Conservation (phyloP, 2,113 vertebrate species). For the Pampusana beccarii region DNA sequence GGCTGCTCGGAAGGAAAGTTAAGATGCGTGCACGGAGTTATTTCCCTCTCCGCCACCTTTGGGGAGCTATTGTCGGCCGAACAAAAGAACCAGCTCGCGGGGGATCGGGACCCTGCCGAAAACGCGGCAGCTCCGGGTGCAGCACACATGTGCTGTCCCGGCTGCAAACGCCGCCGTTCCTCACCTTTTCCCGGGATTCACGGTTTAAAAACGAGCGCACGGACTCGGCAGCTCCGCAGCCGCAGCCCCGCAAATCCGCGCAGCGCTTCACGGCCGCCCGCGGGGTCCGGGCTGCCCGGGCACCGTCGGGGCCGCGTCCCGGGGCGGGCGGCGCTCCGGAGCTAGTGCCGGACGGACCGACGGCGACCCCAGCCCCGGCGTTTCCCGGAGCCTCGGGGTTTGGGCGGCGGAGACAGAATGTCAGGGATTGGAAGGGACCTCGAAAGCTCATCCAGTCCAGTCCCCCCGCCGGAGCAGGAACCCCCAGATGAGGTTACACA, state of each 20-base stretch:
- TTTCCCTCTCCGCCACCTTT: not conserved
- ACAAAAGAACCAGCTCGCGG: not conserved
- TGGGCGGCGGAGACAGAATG: not conserved
- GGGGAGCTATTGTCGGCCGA: not conserved
- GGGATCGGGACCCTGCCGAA: not conserved
- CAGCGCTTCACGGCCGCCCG: not conserved
- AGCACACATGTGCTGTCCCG: not conserved
- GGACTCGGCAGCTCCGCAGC: not conserved
- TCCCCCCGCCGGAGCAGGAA: no score
- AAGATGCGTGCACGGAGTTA: not conserved
- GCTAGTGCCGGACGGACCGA: not conserved
- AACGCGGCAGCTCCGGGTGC: not conserved
- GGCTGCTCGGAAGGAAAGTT: not conserved
- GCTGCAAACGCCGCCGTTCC: not conserved
- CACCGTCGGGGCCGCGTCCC: no score
- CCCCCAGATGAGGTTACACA: no score
- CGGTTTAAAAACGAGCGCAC: not conserved
- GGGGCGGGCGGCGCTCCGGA: not conserved
- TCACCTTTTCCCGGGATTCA: not conserved
- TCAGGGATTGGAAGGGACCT: no score
- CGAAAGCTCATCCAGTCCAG: no score
- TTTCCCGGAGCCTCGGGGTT: not conserved
- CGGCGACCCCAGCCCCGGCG: not conserved
- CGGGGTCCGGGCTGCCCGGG: not conserved
- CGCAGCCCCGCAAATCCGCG: no score